phyloP scores from a whole-genome alignment of 2,888 invertebrate genomes.

The Creontiades dilutus region DNA sequence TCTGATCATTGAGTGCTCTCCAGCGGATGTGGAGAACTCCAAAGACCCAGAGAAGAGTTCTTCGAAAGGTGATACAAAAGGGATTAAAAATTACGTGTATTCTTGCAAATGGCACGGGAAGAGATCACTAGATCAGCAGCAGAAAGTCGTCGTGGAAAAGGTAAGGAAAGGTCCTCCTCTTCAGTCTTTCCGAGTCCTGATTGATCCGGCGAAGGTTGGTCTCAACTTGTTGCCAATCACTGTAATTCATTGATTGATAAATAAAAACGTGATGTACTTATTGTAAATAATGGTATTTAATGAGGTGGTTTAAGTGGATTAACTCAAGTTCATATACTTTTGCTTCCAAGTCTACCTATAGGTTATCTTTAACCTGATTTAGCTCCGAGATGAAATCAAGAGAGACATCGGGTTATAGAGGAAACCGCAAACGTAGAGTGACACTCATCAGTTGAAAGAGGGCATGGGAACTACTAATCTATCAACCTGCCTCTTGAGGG shows the following conservation, averaged over 20 bases:
- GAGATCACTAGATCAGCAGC: conserved; percentile 27
- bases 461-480: too few relatives aligned
- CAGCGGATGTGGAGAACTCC: conserved; percentile 1
- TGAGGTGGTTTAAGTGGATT: too few relatives aligned
- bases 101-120: conserved; percentile 56
- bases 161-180: conserved; percentile 54
- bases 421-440: too few relatives aligned
- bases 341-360: too few relatives aligned
- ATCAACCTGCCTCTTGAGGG: too few relatives aligned
- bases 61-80: conserved; percentile 19
- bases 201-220: conserved; percentile 53
- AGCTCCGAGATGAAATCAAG: too few relatives aligned
- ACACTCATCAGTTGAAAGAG: too few relatives aligned
- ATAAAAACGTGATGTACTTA: not conserved
- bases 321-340: too few relatives aligned
- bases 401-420: too few relatives aligned
- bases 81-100: conserved; percentile 38
- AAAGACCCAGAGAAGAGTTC: conserved; percentile 5
- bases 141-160: conserved; percentile 45
- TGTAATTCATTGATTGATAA: conserved; percentile 37
- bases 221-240: conserved; percentile 56
- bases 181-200: conserved; percentile 49
- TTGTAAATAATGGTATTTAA: too few relatives aligned
- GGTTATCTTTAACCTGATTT: too few relatives aligned
- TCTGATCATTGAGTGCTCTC: conserved; percentile 60